Evolutionary conservation across 2,888 invertebrate species (phyloP).

Genomic region (Hanleya hanleyi): DNA sequence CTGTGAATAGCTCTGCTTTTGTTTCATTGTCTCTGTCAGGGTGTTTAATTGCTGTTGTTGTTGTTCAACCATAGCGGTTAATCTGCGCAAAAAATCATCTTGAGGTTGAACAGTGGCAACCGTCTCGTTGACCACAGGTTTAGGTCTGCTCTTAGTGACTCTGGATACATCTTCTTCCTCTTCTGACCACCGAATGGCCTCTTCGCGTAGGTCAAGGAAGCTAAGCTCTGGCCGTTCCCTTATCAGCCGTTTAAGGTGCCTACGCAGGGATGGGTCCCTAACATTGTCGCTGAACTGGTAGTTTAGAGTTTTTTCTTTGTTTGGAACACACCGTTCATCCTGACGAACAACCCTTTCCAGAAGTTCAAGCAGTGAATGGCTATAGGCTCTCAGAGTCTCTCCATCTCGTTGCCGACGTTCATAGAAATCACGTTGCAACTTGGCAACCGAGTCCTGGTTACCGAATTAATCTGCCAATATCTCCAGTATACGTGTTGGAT

Average conservation of each 20-base stretch:
- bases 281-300: conserved; percentile 2
- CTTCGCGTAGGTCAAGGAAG: not conserved
- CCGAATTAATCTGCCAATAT: no score
- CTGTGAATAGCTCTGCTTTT: not conserved
- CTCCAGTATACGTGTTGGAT: no score
- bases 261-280: not conserved
- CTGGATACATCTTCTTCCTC: not conserved
- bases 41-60: not conserved
- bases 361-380: no score
- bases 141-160: not conserved
- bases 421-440: no score
- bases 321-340: no score
- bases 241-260: not conserved
- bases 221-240: not conserved
- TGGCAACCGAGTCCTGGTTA: no score
- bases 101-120: not conserved
- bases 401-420: no score
- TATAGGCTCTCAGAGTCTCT: no score
- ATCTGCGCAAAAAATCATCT: not conserved
- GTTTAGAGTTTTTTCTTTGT: no score
- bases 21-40: not conserved
- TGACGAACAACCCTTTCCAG: no score
- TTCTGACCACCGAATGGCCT: not conserved
- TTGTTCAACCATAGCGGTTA: not conserved
- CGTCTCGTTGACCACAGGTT: not conserved